Evolutionary conservation across 1,140 invertebrate genomes (phyloP), one percentile per base, ranked within the genome.

Genomic region (Oppia nitens): DNA sequence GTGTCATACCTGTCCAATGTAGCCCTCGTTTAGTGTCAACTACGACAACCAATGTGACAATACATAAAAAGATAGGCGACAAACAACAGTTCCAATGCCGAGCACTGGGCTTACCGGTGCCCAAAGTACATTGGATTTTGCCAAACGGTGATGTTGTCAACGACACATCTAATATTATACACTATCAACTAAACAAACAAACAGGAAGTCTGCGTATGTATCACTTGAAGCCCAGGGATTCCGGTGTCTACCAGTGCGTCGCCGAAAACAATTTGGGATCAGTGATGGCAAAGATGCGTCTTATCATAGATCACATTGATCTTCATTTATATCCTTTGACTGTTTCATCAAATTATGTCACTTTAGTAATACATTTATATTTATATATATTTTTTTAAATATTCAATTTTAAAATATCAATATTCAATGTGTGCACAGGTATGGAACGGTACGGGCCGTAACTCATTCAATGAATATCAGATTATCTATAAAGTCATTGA

Each of bases 391-490:
- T n/a, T n/a, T n/a, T n/a, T n/a, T n/a, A n/a, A n/a, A n/a, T n/a
- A n/a, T n/a, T n/a, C n/a, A n/a, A n/a, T n/a, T n/a, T n/a, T n/a
- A n/a, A n/a, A n/a, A n/a, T n/a, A n/a, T n/a, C n/a, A n/a, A n/a
- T n/a, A n/a, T n/a, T n/a, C n/a, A n/a, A n/a, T n/a, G n/a, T n/a
- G n/a, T n/a, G n/a, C n/a, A n/a, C n/a, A 40, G 32, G 32, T 40
- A 2, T 74, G 72, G 71, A 73, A 72, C 49, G 75, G 74, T 4
- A 73, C 71, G n/a, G 72, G 69, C 26, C 65, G 70, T 9, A 67
- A 67, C 23, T 63, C 68, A 49, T 69, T 70, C 48, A 66, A 68
- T 17, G 66, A 72, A 51, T 75, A 73, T 59, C 68, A 71, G 53
- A 68, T 76, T 24, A 61, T 70, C 3, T 74, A 73, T 61, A 40